Evolutionary conservation across 1,140 invertebrate species (phyloP).

Genomic region (Hirudo medicinalis): DNA sequence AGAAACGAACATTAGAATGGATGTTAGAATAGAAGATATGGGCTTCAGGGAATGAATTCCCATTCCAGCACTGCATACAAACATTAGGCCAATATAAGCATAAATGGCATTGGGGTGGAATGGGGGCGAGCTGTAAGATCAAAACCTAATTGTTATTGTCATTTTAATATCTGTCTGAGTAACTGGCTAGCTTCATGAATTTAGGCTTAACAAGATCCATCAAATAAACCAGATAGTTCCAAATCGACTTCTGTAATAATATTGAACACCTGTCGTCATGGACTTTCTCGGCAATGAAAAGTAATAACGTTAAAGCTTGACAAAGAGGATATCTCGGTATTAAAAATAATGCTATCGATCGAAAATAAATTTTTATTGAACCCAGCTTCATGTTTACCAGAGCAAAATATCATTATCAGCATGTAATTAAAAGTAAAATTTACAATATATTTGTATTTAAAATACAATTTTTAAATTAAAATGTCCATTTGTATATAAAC

Average conservation of each 20-base stretch:
- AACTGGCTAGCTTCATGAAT: no score
- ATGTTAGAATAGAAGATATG: background rate
- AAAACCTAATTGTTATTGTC: background rate
- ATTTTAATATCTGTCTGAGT: no score
- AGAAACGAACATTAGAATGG: background rate
- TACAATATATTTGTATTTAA: no score
- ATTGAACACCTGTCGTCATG: constrained; percentile 1
- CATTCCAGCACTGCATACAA: background rate
- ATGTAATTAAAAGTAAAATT: no score
- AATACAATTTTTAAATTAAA: background rate
- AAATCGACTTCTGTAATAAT: background rate
- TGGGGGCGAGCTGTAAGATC: background rate
- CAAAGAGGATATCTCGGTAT: constrained; percentile 6
- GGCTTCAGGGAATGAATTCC: background rate
- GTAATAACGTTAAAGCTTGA: background rate
- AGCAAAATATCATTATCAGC: no score
- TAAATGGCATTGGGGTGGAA: constrained; percentile 5
- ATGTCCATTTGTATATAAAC: background rate
- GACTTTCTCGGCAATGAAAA: background rate
- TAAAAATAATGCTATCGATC: background rate
- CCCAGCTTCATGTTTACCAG: no score
- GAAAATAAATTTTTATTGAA: no score
- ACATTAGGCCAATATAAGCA: background rate
- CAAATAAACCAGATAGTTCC: no score
- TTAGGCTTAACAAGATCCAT: no score